These are phyloP conservation scores for Pygoscelis antarcticus DNA, from an alignment of 2,113 vertebrate genomes.

Conservation along the genomic window DNA sequence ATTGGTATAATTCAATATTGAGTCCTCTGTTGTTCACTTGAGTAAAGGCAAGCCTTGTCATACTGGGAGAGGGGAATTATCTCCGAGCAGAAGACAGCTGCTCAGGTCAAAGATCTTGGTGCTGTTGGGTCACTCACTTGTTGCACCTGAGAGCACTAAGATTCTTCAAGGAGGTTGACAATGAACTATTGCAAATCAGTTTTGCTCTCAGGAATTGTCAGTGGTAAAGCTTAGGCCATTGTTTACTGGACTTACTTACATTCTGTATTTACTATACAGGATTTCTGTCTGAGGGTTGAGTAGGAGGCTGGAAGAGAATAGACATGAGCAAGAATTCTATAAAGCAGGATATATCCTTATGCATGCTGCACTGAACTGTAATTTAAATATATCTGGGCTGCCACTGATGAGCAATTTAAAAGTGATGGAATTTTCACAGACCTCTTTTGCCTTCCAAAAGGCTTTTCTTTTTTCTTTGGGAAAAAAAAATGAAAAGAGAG, in stretches of 20 bases:
- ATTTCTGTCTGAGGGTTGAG: not conserved
- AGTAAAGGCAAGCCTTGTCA: not conserved
- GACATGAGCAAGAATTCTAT: not conserved
- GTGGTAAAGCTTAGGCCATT: not conserved
- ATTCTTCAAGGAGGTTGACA: not conserved
- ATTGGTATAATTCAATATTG: not conserved
- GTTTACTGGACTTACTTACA: not conserved
- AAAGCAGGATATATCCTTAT: not conserved
- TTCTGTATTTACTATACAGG: not conserved
- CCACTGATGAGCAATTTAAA: not conserved
- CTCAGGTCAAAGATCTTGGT: not conserved
- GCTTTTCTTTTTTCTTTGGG: not conserved
- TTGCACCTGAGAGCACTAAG: not conserved
- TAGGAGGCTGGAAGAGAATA: not conserved
- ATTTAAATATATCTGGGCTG: not conserved
- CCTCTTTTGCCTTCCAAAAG: not conserved
- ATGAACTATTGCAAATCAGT: not conserved
- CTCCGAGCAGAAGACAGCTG: not conserved
- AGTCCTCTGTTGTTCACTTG: not conserved
- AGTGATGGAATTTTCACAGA: not conserved
- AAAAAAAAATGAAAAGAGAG: not conserved
- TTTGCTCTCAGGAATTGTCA: not conserved
- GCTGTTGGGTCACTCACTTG: not conserved
- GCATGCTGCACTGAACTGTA: not conserved
- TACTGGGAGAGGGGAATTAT: not conserved